Conservation (phyloP, 2,113 vertebrate species). For the Mobula birostris region DNA sequence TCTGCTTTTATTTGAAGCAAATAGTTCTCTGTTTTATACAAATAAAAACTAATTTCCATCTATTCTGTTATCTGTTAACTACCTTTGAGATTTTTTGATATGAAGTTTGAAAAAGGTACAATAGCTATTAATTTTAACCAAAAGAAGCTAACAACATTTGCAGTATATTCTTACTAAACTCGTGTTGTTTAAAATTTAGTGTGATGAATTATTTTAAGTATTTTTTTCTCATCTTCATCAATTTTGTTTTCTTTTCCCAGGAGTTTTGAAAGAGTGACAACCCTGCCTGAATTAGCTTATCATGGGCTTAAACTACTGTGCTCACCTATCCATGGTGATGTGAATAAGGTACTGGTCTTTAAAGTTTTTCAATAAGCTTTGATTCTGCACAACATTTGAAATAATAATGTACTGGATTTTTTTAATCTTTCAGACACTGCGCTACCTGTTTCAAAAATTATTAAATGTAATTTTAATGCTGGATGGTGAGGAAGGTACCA, state of each 20-base stretch:
- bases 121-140: not conserved
- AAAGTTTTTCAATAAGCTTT: conserved; percentile 5
- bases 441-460: conserved; percentile 63
- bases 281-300: conserved; percentile 74
- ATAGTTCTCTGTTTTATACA: not conserved
- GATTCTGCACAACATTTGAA: not conserved
- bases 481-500: conserved; percentile 46
- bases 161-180: not conserved
- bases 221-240: not conserved
- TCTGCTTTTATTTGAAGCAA: not conserved
- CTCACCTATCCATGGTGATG: conserved; percentile 64
- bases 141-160: not conserved
- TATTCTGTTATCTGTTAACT: not conserved
- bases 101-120: not conserved
- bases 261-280: conserved; percentile 54
- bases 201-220: not conserved
- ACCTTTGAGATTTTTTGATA: not conserved
- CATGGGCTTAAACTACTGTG: conserved; percentile 69
- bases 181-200: not conserved
- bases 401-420: not conserved
- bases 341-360: conserved; percentile 61
- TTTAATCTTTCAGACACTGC: conserved; percentile 57
- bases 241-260: conserved; percentile 49
- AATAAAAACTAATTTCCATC: not conserved
- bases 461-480: conserved; percentile 78